A percentile compares a stretch with the other conserved stretches of the same genome.
Evolutionary conservation across 2,113 vertebrate species (phyloP).

Genomic region (Mesoclemmys tuberculata): DNA sequence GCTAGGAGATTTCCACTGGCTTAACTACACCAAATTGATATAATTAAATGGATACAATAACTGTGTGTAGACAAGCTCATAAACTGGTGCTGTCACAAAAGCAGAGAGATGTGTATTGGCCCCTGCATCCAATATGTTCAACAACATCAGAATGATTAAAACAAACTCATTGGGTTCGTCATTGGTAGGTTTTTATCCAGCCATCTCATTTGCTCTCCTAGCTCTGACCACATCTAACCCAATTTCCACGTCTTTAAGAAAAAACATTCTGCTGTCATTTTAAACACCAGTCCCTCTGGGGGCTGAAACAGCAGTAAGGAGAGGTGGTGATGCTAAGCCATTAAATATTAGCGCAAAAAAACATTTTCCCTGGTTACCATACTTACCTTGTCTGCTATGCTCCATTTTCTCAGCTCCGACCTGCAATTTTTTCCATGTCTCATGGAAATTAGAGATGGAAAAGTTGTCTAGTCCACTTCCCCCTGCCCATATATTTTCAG

Average conservation of each 20-base stretch:
- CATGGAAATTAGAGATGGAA: neutral
- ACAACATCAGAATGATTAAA: constrained; percentile 37
- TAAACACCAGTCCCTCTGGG: neutral
- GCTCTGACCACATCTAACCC: constrained; percentile 5
- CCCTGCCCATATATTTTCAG: neutral
- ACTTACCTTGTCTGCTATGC: neutral
- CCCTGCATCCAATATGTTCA: neutral
- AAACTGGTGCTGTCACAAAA: neutral
- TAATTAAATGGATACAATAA: neutral
- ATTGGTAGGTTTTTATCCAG: constrained; percentile 44
- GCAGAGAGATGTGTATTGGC: neutral
- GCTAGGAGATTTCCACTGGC: neutral
- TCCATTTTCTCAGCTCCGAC: fast-evolving
- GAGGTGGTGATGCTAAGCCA: neutral
- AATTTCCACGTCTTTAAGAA: constrained; percentile 19
- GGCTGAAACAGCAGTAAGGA: neutral
- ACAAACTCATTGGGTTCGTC: constrained; percentile 16
- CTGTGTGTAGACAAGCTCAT: fast-evolving
- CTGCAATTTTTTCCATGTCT: neutral
- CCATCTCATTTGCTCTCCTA: constrained; percentile 46
- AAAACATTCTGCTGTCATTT: neutral
- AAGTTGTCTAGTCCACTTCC: fast-evolving
- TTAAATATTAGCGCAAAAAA: neutral
- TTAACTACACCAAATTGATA: neutral
- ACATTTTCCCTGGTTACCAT: fast-evolving